Conservation (phyloP, 2,113 vertebrate species). For the Stigmatopora nigra region DNA sequence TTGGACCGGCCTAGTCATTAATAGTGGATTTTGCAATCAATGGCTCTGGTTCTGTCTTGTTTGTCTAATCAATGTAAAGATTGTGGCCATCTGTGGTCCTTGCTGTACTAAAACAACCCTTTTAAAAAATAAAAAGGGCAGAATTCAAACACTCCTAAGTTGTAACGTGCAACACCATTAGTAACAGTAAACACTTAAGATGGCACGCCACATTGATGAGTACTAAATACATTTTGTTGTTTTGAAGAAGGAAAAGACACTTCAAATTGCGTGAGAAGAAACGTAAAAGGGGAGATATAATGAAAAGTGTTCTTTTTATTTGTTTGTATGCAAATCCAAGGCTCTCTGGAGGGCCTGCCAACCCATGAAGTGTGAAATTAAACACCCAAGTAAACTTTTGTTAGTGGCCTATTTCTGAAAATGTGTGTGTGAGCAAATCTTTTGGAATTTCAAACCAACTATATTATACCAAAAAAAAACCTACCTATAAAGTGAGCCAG, state of each 20-base stretch:
- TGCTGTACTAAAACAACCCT: conserved; percentile 4
- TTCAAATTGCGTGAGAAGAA: not conserved
- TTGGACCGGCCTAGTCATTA: conserved; percentile 49
- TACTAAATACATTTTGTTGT: not conserved
- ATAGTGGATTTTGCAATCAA: conserved; percentile 62
- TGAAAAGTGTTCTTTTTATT: not conserved
- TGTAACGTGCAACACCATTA: not conserved
- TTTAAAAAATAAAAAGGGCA: not conserved
- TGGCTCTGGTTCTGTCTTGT: conserved; percentile 47
- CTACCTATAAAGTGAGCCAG: not conserved
- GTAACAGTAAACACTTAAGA: not conserved
- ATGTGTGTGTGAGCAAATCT: not conserved
- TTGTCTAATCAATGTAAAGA: conserved; percentile 52
- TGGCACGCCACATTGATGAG: not conserved
- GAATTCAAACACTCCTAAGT: not conserved
- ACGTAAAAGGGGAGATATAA: not conserved
- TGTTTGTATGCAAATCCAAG: not conserved
- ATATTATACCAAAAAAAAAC: not conserved
- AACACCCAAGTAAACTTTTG: not conserved
- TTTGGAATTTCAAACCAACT: not conserved
- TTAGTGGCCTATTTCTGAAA: not conserved
- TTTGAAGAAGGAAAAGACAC: not conserved
- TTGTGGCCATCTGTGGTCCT: conserved; percentile 17
- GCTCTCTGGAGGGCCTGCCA: not conserved
- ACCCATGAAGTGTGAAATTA: conserved; percentile 2